Evolutionary conservation across 2,113 vertebrate genomes (phyloP).

Genomic region (Cynoglossus semilaevis): DNA sequence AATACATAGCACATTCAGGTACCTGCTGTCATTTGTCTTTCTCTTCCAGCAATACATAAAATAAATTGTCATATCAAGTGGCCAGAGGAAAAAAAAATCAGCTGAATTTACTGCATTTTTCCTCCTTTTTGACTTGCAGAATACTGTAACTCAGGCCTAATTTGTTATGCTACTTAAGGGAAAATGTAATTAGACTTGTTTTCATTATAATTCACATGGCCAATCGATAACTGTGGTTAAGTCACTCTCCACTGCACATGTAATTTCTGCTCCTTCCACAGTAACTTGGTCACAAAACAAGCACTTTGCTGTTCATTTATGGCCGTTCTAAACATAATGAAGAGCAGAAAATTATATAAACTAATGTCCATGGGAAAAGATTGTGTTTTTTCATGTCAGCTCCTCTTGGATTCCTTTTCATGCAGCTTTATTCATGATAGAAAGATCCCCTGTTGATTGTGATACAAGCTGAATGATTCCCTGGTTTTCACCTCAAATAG

Average conservation of each 20-base stretch:
- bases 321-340: constrained; percentile 11
- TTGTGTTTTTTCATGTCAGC: no score
- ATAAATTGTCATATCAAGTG: no score
- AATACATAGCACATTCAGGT: no score
- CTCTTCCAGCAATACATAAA: no score
- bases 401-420: neutral
- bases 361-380: constrained; percentile 4
- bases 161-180: constrained; percentile 70
- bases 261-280: constrained; percentile 38
- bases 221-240: constrained; percentile 56
- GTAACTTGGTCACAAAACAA: constrained; percentile 29
- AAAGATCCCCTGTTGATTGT: neutral
- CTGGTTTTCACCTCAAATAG: neutral
- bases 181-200: constrained; percentile 67
- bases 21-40: no score
- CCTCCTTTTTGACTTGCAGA: constrained; percentile 32
- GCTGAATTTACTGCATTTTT: constrained; percentile 38
- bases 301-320: constrained; percentile 2
- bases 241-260: constrained; percentile 35
- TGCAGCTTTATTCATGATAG: neutral
- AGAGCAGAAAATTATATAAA: constrained; percentile 6
- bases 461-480: constrained; percentile 1
- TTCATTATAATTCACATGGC: constrained; percentile 63
- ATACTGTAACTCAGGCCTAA: constrained; percentile 54
- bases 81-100: constrained; percentile 58